Evolutionary conservation across 2,797 vertebrate species (phyloP).

Genomic region (Anniella stebbinsi): DNA sequence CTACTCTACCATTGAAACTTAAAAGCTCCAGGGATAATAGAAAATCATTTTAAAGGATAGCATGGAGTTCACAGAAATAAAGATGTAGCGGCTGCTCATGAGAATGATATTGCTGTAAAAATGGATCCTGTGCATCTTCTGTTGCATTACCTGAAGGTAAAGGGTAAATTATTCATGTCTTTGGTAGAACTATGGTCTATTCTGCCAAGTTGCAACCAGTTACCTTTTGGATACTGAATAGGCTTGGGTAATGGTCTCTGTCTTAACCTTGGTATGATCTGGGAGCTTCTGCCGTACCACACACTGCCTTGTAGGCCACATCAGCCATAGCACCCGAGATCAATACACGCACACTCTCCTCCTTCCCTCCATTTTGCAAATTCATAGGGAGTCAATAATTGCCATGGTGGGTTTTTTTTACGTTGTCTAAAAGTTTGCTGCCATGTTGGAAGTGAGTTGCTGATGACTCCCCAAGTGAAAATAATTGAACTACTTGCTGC

Average conservation of each 20-base stretch:
- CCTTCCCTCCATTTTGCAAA: neutral
- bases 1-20: too few species aligned
- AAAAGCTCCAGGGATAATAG: too few species aligned
- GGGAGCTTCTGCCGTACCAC: neutral
- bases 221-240: too few species aligned
- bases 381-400: neutral
- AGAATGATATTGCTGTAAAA: neutral
- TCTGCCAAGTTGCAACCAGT: too few species aligned
- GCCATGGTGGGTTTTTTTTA: neutral
- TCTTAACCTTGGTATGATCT: neutral
- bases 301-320: too few species aligned
- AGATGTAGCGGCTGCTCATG: too few species aligned
- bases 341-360: neutral
- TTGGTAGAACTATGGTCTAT: neutral
- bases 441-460: neutral
- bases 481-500: neutral
- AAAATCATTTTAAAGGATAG: too few species aligned
- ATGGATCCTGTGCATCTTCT: neutral
- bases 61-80: neutral
- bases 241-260: neutral
- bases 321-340: neutral
- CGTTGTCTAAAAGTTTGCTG: neutral
- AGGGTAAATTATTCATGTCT: neutral
- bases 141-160: neutral
- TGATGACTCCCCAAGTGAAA: neutral